Evolutionary conservation across 2,113 vertebrate genomes (phyloP).

Genomic region (Elgaria multicarinata): DNA sequence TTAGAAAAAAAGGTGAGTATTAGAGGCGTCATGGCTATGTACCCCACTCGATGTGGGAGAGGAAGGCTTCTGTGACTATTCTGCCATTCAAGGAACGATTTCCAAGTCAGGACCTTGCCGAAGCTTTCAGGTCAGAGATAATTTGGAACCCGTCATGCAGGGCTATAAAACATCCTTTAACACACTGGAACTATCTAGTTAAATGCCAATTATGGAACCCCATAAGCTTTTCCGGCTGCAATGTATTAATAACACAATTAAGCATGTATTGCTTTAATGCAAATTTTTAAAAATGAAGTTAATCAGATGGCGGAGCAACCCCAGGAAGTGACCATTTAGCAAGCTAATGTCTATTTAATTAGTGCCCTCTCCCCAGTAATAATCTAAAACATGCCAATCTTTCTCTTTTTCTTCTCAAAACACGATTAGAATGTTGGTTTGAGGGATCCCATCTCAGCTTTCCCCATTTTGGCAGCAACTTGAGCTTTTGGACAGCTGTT

Average conservation of each 20-base stretch:
- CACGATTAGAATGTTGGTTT: slow-evolving; percentile 25
- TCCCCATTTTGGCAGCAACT: not conserved
- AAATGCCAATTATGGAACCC: slow-evolving; percentile 80
- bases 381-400: slow-evolving; percentile 33
- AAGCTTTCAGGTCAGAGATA: slow-evolving; percentile 68
- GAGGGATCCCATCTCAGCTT: not conserved
- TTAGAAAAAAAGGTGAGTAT: too few relatives aligned
- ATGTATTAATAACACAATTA: slow-evolving; percentile 83
- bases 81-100: slow-evolving; percentile 59
- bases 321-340: slow-evolving; percentile 73
- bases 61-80: rapidly evolving
- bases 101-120: slow-evolving; percentile 45
- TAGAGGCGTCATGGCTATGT: too few relatives aligned
- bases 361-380: not conserved
- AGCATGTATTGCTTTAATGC: slow-evolving; percentile 75
- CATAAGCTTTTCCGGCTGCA: slow-evolving; percentile 75
- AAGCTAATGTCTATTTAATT: slow-evolving; percentile 71
- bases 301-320: slow-evolving; percentile 71
- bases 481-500: slow-evolving; percentile 65
- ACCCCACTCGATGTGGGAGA: not conserved
- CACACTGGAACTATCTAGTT: slow-evolving; percentile 77
- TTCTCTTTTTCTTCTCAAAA: not conserved
- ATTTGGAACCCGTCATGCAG: slow-evolving; percentile 64
- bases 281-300: slow-evolving; percentile 76
- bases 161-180: slow-evolving; percentile 73